phyloP scores from a whole-genome alignment of 2,113 vertebrate genomes.

The Craseonycteris thonglongyai region DNA sequence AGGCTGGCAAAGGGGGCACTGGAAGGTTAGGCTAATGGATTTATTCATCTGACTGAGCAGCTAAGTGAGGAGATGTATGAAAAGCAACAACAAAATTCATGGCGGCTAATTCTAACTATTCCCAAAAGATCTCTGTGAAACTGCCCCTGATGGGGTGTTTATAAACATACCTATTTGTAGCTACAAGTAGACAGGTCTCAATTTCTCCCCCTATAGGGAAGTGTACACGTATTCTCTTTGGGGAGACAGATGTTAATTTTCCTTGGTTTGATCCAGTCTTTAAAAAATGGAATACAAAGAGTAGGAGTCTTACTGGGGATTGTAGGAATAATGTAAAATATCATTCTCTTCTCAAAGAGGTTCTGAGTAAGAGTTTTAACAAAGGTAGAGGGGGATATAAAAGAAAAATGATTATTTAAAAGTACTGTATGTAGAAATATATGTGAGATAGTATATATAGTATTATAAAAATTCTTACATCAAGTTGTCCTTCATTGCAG shows the following conservation, averaged over 20 bases:
- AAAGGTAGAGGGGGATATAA: neutral
- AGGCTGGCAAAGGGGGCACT: constrained; percentile 9
- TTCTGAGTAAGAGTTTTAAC: neutral
- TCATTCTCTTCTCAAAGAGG: neutral
- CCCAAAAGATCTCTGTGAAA: neutral
- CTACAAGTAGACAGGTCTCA: neutral
- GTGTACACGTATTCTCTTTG: neutral
- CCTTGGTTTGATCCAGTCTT: neutral
- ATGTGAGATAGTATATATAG: neutral
- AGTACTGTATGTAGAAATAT: neutral
- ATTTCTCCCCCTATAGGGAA: neutral
- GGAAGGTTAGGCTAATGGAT: constrained; percentile 22
- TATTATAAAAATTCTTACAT: neutral
- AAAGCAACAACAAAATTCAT: neutral
- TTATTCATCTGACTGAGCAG: neutral
- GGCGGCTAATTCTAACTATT: neutral
- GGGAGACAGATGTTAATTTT: neutral
- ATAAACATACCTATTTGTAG: neutral
- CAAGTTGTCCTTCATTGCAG: neutral
- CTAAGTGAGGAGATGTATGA: neutral
- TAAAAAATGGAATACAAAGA: neutral
- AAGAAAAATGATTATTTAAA: neutral
- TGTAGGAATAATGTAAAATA: neutral
- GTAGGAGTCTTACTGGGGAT: neutral
- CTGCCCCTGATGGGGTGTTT: neutral